Base-by-base conservation (phyloP, 2,797 vertebrate species). In the Sebastolobus alascanus region DNA sequence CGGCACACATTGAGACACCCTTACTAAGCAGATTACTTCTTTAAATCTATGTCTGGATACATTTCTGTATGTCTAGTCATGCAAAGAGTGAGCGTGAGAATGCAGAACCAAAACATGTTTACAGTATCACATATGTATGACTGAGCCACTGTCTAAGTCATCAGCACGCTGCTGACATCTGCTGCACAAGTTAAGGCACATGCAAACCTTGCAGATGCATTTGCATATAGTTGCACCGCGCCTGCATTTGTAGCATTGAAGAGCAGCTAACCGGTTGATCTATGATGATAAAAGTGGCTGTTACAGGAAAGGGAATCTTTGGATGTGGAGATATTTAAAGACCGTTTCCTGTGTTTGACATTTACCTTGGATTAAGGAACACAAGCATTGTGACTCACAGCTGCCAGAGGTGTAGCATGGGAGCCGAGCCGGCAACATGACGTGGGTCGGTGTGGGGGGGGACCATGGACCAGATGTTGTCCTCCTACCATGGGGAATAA, bases 361-460 rank as follows among this genome's bases (percentile, higher is more conserved):
- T 92, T 94, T 94, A 93, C 94, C 94, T 94, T 95, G 94, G 86
- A 84, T 81, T 87, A 86, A 92, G 91, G 92, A 93, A 94, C 92
- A 73, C 58, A 35, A 85, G 88, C 82, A 89, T 89, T 92, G 89
- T 94, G 90, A 92, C 83, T 88, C 89, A 87, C 90, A 91, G 90
- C 84, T 94, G 93, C 89, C 90, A 86, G 84, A 90, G 84, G 80
- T 87, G 87, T 18, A 79, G 77, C 85, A 75, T 81, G 84, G 85
- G 91, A 90, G 82, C 65, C 31, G 72, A 89, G 73, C 75, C 66
- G 78, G 87, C 83, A 72, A 69, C 71, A 38, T 46, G 80, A 85
- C 81, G 74, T 83, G 84, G 69, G 76, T 65, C 14, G 16, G 10
- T 18, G 6, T 25, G 20, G 4, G 18, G 55, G 31, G 50, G 69